Percentiles rank a stretch among this genome's conserved stretches.
phyloP scores from a whole-genome alignment of 2,797 vertebrate species.

The Sus cebifrons region DNA sequence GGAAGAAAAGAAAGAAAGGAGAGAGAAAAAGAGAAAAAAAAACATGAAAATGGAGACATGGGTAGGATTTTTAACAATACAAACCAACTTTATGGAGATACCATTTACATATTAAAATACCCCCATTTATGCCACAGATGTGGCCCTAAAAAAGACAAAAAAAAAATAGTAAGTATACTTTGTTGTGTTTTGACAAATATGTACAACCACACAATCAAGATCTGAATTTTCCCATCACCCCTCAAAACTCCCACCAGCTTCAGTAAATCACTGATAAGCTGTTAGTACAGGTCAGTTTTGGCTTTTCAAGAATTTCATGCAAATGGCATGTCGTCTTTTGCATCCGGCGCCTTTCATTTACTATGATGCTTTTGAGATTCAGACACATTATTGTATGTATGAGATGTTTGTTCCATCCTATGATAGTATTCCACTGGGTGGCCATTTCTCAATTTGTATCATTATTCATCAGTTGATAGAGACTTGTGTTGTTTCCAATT shows the following conservation, averaged over 20 bases:
- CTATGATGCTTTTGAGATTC: conserved; percentile 43
- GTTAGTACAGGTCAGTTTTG: background rate
- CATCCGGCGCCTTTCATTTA: background rate
- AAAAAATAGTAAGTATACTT: too few relatives aligned
- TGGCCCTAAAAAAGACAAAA: too few relatives aligned
- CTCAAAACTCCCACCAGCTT: background rate
- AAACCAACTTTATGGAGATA: background rate
- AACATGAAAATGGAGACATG: background rate
- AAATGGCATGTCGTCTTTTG: background rate
- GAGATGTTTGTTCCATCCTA: background rate
- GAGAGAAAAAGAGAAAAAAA: background rate
- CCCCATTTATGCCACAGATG: background rate
- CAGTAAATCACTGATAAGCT: background rate
- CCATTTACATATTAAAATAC: background rate
- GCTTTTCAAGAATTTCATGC: background rate
- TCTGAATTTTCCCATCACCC: background rate
- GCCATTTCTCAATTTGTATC: background rate
- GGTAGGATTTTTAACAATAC: background rate
- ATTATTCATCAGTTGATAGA: background rate
- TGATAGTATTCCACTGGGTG: background rate
- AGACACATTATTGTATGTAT: background rate
- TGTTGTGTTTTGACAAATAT: too few relatives aligned
- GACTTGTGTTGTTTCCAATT: background rate
- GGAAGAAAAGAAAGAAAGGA: too few relatives aligned
- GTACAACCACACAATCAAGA: background rate